Evolutionary conservation across 2,888 invertebrate species (phyloP), one percentile per base, ranked within the genome.

Genomic region (Koerneria pararmatus): DNA sequence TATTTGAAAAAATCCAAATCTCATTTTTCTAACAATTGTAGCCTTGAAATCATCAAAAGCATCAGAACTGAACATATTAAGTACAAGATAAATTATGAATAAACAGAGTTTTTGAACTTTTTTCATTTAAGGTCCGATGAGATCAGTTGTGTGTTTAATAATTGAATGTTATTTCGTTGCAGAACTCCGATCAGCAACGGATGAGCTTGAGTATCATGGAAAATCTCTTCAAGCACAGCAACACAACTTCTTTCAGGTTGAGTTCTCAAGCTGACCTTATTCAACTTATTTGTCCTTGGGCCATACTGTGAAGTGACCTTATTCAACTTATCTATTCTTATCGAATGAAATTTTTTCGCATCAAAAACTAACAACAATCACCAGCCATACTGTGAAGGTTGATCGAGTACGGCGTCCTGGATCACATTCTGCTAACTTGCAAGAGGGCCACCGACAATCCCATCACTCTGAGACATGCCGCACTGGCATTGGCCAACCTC

Each of bases 401-500:
- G 31, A 79, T 80, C 66, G 80, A 80, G 41, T 76, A 71, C 66
- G 80, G 78, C 29, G 79, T 77, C 19, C 72, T 81, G 46, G 82
- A 82, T 61, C 79, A 79, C 69, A 79, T 82, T 53, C 65, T 82
- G 46, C 71, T 82, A 48, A 80, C 81, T 31, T 79, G 78, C 69
- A 79, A 79, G 69, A 67, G 77, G 51, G 78, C 81, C 32, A 78
- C 72, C 22, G 76, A 74, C 29, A 75, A 74, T 24, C 76, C 76
- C 22, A 75, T 71, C 35, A 80, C 78, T 1, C 57, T 75, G 27
- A 68, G 97, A 67, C 95, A 97, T 84, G 97, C 95, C 83, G 95
- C 97, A 3, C 92, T 94, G 63, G 97, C 97, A 0, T 86, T 98
- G 67, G 95, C 95, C 0, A 98, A 98, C 85, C 86, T 98, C 1